These are phyloP conservation scores for Notolabrus celidotus DNA, from an alignment of 2,797 vertebrate genomes.

Conservation along the genomic window DNA sequence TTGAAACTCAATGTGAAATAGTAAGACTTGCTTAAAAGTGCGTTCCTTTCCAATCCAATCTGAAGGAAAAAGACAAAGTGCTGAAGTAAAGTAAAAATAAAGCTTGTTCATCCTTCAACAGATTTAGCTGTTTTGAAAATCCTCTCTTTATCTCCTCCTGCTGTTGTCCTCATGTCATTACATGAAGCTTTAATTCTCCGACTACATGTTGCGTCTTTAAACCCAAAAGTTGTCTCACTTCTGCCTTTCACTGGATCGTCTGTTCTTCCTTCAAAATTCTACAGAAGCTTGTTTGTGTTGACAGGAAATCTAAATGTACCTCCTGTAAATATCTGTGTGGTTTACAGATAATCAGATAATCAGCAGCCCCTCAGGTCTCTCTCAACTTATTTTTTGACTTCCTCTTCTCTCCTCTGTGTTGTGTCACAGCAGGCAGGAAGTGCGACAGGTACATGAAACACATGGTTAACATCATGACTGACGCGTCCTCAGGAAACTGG, in stretches of 20 bases:
- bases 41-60: too few relatives aligned
- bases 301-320: not conserved
- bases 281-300: too few relatives aligned
- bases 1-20: too few relatives aligned
- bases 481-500: slow-evolving; percentile 50
- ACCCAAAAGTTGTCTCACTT: not conserved
- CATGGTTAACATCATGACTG: slow-evolving; percentile 36
- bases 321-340: not conserved
- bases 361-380: not conserved
- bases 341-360: not conserved
- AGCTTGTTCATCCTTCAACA: not conserved
- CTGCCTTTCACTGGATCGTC: not conserved
- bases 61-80: too few relatives aligned
- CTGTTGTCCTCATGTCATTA: slow-evolving; percentile 7
- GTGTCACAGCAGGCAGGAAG: slow-evolving; percentile 71
- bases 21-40: too few relatives aligned
- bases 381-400: slow-evolving; percentile 24
- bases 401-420: slow-evolving; percentile 34
- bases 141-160: slow-evolving; percentile 31
- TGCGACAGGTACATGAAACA: slow-evolving; percentile 58
- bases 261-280: not conserved
- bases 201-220: not conserved
- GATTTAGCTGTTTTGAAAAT: not conserved
- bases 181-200: not conserved
- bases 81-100: too few relatives aligned